Conservation (phyloP, 2,888 invertebrate genomes). For the Pristionchus fissidentatus region DNA sequence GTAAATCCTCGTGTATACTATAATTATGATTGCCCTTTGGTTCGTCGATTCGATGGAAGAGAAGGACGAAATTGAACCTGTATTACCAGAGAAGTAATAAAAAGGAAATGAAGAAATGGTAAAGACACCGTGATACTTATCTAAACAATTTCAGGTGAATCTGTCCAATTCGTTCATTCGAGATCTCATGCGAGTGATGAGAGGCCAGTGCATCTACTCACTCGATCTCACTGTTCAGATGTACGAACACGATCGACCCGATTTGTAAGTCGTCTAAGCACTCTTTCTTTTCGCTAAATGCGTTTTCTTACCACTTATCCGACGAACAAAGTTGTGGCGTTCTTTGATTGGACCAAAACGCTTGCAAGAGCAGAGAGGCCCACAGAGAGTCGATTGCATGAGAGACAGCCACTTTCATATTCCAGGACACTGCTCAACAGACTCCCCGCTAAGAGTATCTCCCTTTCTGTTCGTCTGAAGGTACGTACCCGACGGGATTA, state of each 20-base stretch:
- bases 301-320: no score
- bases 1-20: no score
- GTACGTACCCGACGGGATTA: neutral
- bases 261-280: neutral
- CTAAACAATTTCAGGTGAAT: neutral
- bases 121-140: neutral
- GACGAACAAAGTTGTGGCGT: no score
- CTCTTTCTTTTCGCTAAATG: no score
- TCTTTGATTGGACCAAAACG: no score
- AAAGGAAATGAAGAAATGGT: neutral
- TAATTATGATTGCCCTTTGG: no score
- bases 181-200: neutral
- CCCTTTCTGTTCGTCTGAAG: neutral
- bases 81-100: no score
- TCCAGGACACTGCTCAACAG: neutral
- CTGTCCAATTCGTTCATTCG: conserved; percentile 34
- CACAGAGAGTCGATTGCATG: no score
- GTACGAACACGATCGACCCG: conserved; percentile 1
- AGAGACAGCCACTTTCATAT: no score
- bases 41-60: no score
- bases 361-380: no score
- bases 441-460: neutral
- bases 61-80: no score
- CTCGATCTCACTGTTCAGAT: neutral
- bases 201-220: neutral